Base-by-base conservation (phyloP, 1,140 invertebrate species). In the Dolichoris vasculosae region DNA sequence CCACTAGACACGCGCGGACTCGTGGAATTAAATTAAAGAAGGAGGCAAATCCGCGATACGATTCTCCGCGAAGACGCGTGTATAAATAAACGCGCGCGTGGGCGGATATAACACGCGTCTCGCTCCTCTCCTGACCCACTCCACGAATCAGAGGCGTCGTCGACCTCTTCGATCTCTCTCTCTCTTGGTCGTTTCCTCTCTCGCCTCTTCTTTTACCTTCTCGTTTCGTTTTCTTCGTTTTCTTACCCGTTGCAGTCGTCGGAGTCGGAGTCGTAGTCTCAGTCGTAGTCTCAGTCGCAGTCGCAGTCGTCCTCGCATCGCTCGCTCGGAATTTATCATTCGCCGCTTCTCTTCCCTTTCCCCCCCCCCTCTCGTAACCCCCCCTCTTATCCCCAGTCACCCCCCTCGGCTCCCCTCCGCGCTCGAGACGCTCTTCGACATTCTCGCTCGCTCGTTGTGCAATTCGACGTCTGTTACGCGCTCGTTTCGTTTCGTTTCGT, bases 111-210 rank as follows among this genome's bases (percentile, higher is more conserved):
- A 55, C 75, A 2, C 48, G 20, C 78, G 35, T 64, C 71, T 76
- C 77, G 43, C 51, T 84, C 87, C 88, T 90, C 89, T 89, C 82
- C 86, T 91, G 90, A 90, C 90, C 90, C 90, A 90, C 90, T 91
- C 88, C 87, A 89, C 82, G 73, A 69, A 35, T 23, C 78, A 43
- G 40, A 20, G 38, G 59, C 77, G 82, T 84, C 59, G 75, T 86
- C 86, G 82, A 87, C 86, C 87, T 86, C 84, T 77, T 85, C 85
- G 79, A 67, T 79, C 38, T 17, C n/a, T 67, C 71, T 84, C 71
- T 46, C 78, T 69, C 43, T 73, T 71, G 82, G 82, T 77, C 71
- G 78, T 84, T 63, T 46, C 64, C 30, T 76, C 77, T 75, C 55
- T 84, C 64, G 46, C 15, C 55, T 67, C 78, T 38, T 55, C 51